Percentiles rank a stretch among this genome's conserved stretches.
phyloP scores from a whole-genome alignment of 23 tunicate species.

The Halocynthia aurantium region DNA sequence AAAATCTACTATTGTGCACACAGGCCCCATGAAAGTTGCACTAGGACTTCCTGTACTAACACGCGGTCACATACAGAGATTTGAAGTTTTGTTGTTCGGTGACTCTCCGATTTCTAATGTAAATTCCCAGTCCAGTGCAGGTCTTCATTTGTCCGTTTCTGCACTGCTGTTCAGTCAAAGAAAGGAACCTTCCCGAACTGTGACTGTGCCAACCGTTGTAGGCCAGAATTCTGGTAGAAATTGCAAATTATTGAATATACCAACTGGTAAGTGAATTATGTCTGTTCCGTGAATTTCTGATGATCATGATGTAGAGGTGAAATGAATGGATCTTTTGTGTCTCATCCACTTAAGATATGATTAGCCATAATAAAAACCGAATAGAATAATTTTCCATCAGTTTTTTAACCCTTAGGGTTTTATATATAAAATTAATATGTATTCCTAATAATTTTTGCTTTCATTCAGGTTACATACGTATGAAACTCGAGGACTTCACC shows the following conservation, averaged over 20 bases:
- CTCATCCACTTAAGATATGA: no score
- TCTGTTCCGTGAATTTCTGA: no score
- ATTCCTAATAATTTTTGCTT: no score
- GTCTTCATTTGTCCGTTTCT: constrained; percentile 48
- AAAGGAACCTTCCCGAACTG: constrained; percentile 46
- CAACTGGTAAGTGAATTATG: no score
- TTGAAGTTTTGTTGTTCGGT: constrained; percentile 19
- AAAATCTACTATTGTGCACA: not conserved
- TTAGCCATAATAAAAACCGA: no score
- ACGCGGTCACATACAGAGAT: constrained; percentile 1
- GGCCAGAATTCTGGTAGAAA: no score
- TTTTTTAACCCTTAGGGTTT: no score
- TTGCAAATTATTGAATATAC: no score
- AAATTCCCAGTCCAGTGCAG: constrained; percentile 14
- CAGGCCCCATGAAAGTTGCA: constrained; percentile 21
- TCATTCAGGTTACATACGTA: constrained; percentile 45
- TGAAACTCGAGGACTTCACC: constrained; percentile 70
- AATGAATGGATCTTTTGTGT: no score
- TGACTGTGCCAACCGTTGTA: constrained; percentile 30
- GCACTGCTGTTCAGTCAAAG: constrained; percentile 33
- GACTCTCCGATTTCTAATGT: constrained; percentile 14
- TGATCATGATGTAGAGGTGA: no score
- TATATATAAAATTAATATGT: no score
- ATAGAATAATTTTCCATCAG: no score
- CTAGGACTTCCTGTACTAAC: constrained; percentile 12